Evolutionary conservation across 2,888 invertebrate species (phyloP).

Genomic region (Bibio marci): DNA sequence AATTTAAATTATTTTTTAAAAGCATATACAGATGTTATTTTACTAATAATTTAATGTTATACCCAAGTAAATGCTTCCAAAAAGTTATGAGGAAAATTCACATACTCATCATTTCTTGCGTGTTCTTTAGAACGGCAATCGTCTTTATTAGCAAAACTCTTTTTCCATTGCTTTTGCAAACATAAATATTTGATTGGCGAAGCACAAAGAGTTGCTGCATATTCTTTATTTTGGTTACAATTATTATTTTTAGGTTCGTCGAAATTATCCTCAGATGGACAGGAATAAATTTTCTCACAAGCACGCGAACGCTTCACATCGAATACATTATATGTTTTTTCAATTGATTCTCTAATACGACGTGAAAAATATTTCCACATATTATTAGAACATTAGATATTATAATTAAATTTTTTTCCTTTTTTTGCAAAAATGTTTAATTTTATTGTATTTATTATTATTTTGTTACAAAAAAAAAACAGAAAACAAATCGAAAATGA

Average conservation of each 20-base stretch:
- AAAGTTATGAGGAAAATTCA: background rate
- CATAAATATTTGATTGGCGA: background rate
- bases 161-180: background rate
- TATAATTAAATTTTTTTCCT: too few species aligned
- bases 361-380: conserved; percentile 40
- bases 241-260: background rate
- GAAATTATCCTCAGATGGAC: conserved; percentile 8
- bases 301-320: conserved; percentile 31
- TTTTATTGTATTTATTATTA: too few species aligned
- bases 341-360: conserved; percentile 33
- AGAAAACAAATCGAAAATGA: too few species aligned
- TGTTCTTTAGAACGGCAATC: background rate
- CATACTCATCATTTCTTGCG: background rate
- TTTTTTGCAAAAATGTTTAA: conserved; percentile 6
- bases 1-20: background rate
- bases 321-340: conserved; percentile 32
- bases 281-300: conserved; percentile 5
- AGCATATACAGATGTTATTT: too few species aligned
- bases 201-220: too few species aligned
- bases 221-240: background rate
- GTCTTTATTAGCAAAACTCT: background rate
- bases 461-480: too few species aligned
- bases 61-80: conserved; percentile 12
- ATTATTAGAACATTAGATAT: background rate
- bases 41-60: background rate